These are phyloP conservation scores for Lepidochrysops patricia DNA, from an alignment of 2,888 invertebrate species.

Conservation along the genomic window DNA sequence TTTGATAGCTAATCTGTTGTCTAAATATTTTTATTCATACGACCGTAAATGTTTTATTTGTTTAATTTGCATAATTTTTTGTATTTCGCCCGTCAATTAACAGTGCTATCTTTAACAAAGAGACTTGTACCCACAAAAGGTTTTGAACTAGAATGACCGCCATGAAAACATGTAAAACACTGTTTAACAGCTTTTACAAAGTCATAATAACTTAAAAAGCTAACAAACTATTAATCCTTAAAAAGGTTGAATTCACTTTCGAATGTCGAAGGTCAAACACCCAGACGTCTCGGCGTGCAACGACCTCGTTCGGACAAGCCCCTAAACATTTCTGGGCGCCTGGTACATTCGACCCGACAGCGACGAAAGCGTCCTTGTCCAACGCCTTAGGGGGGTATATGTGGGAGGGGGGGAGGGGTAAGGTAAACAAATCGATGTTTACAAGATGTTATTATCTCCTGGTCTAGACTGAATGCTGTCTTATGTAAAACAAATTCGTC, in stretches of 20 bases:
- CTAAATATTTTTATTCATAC: too few relatives aligned
- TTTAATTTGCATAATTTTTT: too few relatives aligned
- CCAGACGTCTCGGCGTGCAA: conserved; percentile 27
- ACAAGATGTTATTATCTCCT: not conserved
- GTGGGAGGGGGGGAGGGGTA: not conserved
- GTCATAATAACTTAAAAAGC: too few relatives aligned
- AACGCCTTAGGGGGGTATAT: not conserved
- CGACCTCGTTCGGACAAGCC: conserved; percentile 20
- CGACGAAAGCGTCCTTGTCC: conserved; percentile 17
- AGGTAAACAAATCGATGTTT: not conserved
- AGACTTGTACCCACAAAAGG: too few relatives aligned
- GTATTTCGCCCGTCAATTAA: too few relatives aligned
- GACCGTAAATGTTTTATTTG: too few relatives aligned
- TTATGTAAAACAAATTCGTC: too few relatives aligned
- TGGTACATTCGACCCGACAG: conserved; percentile 20
- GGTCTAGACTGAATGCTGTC: not conserved
- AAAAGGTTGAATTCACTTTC: conserved; percentile 10
- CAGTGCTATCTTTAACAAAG: too few relatives aligned
- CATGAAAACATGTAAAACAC: too few relatives aligned
- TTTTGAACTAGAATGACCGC: too few relatives aligned
- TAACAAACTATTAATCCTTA: not conserved
- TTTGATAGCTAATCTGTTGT: too few relatives aligned
- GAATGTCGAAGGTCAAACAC: conserved; percentile 24
- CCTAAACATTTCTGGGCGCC: conserved; percentile 20
- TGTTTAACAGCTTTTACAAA: too few relatives aligned